A percentile compares a stretch with the other conserved stretches of the same genome.
These are phyloP conservation scores for Hylaeus anthracinus DNA, from an alignment of 1,140 invertebrate species.

Conservation along the genomic window DNA sequence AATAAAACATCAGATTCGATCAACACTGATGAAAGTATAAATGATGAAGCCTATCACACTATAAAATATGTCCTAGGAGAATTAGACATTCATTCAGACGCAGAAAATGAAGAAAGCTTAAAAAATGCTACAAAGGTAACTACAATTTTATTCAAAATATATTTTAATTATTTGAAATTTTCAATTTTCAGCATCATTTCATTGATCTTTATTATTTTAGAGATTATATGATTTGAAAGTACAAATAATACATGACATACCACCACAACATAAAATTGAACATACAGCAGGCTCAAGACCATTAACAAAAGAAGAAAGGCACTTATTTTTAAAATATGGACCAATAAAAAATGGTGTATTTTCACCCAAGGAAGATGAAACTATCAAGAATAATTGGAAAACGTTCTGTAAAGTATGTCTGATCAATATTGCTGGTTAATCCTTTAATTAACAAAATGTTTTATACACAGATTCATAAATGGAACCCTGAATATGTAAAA, in stretches of 20 bases:
- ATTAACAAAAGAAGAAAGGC: conserved; percentile 44
- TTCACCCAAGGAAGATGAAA: conserved; percentile 68
- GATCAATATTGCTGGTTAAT: conserved; percentile 14
- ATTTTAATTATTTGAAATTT: background rate
- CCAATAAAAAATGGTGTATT: conserved; percentile 65
- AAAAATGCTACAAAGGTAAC: conserved; percentile 19
- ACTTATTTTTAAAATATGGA: conserved; percentile 61
- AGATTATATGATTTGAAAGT: conserved; percentile 62
- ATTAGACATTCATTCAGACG: conserved; percentile 1
- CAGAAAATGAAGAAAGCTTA: conserved; percentile 19
- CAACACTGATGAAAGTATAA: background rate
- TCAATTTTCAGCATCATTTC: background rate
- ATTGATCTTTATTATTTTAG: conserved; percentile 58
- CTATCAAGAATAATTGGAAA: conserved; percentile 73
- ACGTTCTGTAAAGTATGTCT: conserved; percentile 72
- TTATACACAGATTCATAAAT: conserved; percentile 66
- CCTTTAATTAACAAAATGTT: background rate
- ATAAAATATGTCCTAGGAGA: conserved; percentile 15
- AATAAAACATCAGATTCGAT: background rate
- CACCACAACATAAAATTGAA: conserved; percentile 73
- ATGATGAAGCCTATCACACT: background rate
- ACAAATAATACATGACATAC: conserved; percentile 66
- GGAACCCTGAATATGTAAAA: conserved; percentile 58
- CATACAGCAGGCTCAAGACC: conserved; percentile 42
- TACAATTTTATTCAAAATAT: background rate